These are phyloP conservation scores for Netelia melanura DNA, from an alignment of 2,888 invertebrate genomes.

Conservation along the genomic window DNA sequence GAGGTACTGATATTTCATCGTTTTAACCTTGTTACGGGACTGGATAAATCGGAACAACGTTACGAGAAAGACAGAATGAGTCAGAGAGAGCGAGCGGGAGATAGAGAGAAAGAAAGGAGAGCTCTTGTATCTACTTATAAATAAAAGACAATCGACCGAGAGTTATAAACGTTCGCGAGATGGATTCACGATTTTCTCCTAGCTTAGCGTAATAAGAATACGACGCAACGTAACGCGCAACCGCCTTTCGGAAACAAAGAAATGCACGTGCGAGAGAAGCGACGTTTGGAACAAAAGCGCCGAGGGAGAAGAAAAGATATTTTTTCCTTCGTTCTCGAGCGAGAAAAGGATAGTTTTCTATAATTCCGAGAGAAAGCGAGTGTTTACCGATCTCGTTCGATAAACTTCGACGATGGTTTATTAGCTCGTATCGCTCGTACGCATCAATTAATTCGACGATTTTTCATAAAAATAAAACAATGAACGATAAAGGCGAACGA, in stretches of 20 bases:
- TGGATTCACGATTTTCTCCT: neutral
- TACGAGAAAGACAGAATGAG: neutral
- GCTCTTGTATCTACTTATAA: neutral
- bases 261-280: neutral
- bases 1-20: neutral
- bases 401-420: too few relatives aligned
- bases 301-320: neutral
- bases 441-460: too few relatives aligned
- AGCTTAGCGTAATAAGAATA: neutral
- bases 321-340: neutral
- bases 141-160: constrained; percentile 26
- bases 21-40: neutral
- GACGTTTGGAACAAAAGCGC: neutral
- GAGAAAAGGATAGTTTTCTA: neutral
- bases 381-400: too few relatives aligned
- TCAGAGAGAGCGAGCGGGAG: neutral
- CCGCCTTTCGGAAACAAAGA: constrained; percentile 6
- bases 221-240: constrained; percentile 6
- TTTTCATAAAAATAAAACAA: too few relatives aligned
- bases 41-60: neutral
- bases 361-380: too few relatives aligned
- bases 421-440: too few relatives aligned
- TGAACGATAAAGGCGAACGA: too few relatives aligned
- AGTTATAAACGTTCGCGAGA: constrained; percentile 33
- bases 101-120: neutral